phyloP scores from a whole-genome alignment of 2,888 invertebrate species.

The Dicycla oo region DNA sequence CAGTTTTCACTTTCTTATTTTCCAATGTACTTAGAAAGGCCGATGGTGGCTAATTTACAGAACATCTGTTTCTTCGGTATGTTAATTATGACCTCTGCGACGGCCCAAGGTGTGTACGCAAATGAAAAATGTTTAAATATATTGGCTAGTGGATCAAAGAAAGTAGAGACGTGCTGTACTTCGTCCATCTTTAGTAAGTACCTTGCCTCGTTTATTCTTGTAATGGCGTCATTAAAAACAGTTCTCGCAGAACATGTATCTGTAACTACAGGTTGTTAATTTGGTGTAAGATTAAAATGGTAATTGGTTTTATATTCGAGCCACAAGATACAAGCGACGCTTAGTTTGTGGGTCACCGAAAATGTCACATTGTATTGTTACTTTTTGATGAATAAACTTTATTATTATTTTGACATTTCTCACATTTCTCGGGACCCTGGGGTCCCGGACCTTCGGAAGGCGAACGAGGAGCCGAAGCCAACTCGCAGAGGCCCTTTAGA shows the following conservation, averaged over 20 bases:
- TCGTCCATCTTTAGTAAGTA: constrained; percentile 15
- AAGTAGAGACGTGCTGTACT: constrained; percentile 58
- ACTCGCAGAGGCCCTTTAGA: no score
- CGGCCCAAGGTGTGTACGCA: constrained; percentile 66
- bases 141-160: constrained; percentile 70
- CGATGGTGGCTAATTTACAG: constrained; percentile 62
- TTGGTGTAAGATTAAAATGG: constrained; percentile 6
- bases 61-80: constrained; percentile 68
- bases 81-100: constrained; percentile 71
- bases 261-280: constrained; percentile 1
- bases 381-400: no score
- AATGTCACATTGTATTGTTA: no score
- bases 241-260: constrained; percentile 27
- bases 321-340: no score
- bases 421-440: no score
- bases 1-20: constrained; percentile 85
- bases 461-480: no score
- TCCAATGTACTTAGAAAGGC: constrained; percentile 68
- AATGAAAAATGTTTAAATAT: constrained; percentile 69
- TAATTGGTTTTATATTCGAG: constrained; percentile 15
- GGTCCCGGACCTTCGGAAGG: no score
- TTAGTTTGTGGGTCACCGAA: no score
- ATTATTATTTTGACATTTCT: no score
- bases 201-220: constrained; percentile 15
- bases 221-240: constrained; percentile 36